Evolutionary conservation across 2,888 invertebrate species (phyloP).

Genomic region (Drosophila bunnanda): DNA sequence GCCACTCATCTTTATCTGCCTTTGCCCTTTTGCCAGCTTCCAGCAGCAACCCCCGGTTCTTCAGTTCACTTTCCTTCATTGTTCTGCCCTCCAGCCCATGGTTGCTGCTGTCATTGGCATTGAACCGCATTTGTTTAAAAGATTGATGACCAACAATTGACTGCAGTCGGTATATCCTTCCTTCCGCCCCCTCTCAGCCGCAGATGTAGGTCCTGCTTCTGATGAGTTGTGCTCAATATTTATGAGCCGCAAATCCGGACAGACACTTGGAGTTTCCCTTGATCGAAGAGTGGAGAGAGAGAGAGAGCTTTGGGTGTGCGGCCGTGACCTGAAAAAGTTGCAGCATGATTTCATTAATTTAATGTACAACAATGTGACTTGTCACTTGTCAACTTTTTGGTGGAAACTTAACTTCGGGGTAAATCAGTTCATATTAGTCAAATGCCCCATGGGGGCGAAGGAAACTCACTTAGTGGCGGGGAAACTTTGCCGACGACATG

Average conservation of each 20-base stretch:
- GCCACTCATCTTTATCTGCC: conserved; percentile 25
- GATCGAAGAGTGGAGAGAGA: conserved; percentile 28
- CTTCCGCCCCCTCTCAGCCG: conserved; percentile 22
- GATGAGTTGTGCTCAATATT: conserved; percentile 67
- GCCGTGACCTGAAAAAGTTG: conserved; percentile 43
- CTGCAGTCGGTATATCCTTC: conserved; percentile 24
- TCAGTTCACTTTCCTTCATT: conserved; percentile 14
- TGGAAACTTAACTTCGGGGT: conserved; percentile 32
- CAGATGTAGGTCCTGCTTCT: conserved; percentile 24
- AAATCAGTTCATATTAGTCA: conserved; percentile 74
- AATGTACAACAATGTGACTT: conserved; percentile 76
- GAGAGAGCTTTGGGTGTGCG: conserved; percentile 15
- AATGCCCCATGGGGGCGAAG: conserved; percentile 46
- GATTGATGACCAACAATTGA: conserved; percentile 78
- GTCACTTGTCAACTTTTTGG: conserved; percentile 77
- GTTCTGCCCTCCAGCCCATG: conserved; percentile 15
- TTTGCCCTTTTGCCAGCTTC: conserved; percentile 20
- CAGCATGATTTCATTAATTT: conserved; percentile 76
- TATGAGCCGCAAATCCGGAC: conserved; percentile 57
- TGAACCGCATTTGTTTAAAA: conserved; percentile 75
- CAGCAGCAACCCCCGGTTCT: conserved; percentile 11
- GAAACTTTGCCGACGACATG: conserved; percentile 68
- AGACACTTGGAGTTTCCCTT: conserved; percentile 59
- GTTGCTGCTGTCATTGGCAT: conserved; percentile 74
- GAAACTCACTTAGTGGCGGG: conserved; percentile 67